These are phyloP conservation scores for Hyaena hyaena DNA, from an alignment of 2,113 vertebrate species.

Conservation along the genomic window DNA sequence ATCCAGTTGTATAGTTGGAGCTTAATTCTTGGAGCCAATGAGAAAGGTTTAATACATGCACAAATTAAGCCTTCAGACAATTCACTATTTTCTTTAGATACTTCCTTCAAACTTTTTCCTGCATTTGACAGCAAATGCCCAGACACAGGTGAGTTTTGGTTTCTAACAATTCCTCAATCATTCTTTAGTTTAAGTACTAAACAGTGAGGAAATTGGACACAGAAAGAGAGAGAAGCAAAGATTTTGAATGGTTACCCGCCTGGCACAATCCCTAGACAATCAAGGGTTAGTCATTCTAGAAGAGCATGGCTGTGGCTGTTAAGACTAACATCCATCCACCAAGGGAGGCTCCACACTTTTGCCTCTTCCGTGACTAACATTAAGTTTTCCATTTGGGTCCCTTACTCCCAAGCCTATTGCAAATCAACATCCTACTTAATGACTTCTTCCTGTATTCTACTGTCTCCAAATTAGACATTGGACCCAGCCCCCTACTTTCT, in stretches of 20 bases:
- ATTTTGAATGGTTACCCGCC: neutral
- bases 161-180: neutral
- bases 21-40: neutral
- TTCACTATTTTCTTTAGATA: neutral
- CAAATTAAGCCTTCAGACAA: conserved; percentile 14
- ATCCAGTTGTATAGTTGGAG: neutral
- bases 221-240: neutral
- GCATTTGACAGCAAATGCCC: neutral
- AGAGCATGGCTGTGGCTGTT: neutral
- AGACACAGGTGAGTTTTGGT: neutral
- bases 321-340: neutral
- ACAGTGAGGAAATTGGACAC: neutral
- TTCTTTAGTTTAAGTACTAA: neutral
- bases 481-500: neutral
- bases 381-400: neutral
- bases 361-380: neutral
- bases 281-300: neutral
- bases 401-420: neutral
- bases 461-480: neutral
- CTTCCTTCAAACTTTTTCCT: neutral
- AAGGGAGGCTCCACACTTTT: neutral
- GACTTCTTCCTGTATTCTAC: neutral
- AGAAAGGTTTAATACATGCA: neutral
- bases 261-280: neutral
- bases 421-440: neutral